A percentile compares a stretch with the other conserved stretches of the same genome.
phyloP scores from a whole-genome alignment of 2,113 vertebrate species.

The Peucedramus taeniatus region DNA sequence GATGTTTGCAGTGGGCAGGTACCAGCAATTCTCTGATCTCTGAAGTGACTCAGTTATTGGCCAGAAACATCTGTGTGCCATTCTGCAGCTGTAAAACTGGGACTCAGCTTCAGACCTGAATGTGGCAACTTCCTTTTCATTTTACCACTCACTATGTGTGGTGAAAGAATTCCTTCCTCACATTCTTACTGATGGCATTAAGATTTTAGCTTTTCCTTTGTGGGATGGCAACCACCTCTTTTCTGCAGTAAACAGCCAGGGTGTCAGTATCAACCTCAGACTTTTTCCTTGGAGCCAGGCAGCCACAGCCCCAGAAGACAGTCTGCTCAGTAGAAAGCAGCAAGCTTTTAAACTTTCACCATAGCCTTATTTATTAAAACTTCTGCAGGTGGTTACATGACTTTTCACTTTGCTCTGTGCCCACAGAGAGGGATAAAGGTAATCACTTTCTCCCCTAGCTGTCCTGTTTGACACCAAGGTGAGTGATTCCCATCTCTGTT shows the following conservation, averaged over 20 bases:
- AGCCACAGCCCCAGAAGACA: neutral
- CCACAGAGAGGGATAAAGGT: neutral
- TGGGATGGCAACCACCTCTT: neutral
- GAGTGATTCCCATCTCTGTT: neutral
- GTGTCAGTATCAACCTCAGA: neutral
- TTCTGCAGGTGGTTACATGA: neutral
- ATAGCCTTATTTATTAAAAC: neutral
- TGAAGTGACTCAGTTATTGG: neutral
- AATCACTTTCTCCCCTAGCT: neutral
- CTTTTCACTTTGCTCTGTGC: neutral
- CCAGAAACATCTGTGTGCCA: neutral
- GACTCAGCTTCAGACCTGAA: neutral
- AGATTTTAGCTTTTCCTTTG: constrained; percentile 4
- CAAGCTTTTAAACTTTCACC: neutral
- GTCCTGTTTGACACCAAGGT: neutral
- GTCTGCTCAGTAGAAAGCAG: neutral
- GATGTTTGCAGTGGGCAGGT: neutral
- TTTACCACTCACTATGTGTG: neutral
- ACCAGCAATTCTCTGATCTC: neutral
- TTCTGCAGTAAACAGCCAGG: neutral
- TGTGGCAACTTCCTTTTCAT: neutral
- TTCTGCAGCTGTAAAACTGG: neutral
- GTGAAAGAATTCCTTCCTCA: neutral
- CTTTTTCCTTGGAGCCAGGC: neutral
- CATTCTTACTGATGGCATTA: neutral